These are phyloP conservation scores for Bellardia pandia DNA, from an alignment of 2,888 invertebrate species.

Conservation along the genomic window DNA sequence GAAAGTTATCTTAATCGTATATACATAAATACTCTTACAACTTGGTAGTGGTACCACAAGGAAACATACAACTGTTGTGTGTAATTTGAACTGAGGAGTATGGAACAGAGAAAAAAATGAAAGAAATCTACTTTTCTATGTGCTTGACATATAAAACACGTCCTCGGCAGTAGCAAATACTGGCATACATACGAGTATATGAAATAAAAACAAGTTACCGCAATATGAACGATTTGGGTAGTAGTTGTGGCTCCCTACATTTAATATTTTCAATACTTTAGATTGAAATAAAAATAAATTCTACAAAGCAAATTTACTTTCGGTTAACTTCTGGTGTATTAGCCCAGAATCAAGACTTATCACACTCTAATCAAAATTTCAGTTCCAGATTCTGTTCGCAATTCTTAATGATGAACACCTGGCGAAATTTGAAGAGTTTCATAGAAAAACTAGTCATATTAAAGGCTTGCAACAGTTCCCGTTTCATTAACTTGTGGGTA, in stretches of 20 bases:
- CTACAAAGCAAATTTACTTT: no score
- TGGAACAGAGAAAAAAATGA: not conserved
- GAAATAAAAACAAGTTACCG: not conserved
- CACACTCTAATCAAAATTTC: no score
- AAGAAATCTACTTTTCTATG: constrained; percentile 5
- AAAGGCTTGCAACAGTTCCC: no score
- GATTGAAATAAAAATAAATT: no score
- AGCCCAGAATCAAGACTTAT: no score
- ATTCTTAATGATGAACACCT: no score
- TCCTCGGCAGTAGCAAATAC: not conserved
- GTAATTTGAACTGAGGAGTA: not conserved
- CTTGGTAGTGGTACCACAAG: not conserved
- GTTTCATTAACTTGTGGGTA: not conserved
- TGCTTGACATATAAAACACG: constrained; percentile 14
- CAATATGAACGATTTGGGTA: not conserved
- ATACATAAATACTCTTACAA: not conserved
- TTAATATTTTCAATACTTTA: no score
- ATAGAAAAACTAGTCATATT: no score
- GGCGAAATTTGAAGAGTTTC: no score
- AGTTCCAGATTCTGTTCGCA: no score
- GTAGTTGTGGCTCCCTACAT: no score
- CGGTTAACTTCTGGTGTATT: no score
- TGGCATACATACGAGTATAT: not conserved
- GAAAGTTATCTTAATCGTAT: not conserved
- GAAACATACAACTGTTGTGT: not conserved